Base-by-base conservation (phyloP, 2,888 invertebrate species). In the Drosophila mercatorum region DNA sequence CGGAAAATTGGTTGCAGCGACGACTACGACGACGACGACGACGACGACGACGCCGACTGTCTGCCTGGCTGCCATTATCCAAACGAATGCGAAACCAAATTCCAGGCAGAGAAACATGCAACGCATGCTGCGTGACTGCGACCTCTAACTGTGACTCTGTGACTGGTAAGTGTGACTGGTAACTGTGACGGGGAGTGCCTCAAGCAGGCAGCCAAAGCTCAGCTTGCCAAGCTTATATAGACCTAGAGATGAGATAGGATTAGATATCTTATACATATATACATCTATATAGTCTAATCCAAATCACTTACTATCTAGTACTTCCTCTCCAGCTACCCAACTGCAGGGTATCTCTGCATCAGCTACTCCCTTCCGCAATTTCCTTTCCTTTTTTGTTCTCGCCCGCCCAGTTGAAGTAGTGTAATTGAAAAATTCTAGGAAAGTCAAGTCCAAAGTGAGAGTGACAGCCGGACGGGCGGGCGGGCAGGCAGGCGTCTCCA, bases 381-480 rank as follows among this genome's bases (percentile, higher is more conserved):
- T 6, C 17, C 28, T 14, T 8, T 52, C 22, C 22, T 22, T 41
- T 43, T 28, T 47, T 58, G 28, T 51, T 62, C 55, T 53, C 60
- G 59, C 65, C 60, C 63, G 62, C 79, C 63, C 83, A 70, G 80
- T 72, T 83, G 83, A 83, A 83, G 80, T 72, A 76, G 87, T 87
- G 85, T 89, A 89, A 89, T 88, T 89, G 90, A 89, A 89, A 88
- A 89, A 89, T 89, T 88, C 85, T 89, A 79, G 83, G 75, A 89
- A 90, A 89, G 90, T 87, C 88, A 87, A 89, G 83, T 85, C 88
- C 83, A 89, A 89, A 90, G 90, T 89, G 90, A 87, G 88, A 89
- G 85, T 89, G 88, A 89, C 88, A 89, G 41, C n/a, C 55, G 40
- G 55, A 72, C 68, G 40, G 55, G 74, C 68, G 78, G 79, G 80